Evolutionary conservation across 2,113 vertebrate species (phyloP).

Genomic region (Salvator merianae): DNA sequence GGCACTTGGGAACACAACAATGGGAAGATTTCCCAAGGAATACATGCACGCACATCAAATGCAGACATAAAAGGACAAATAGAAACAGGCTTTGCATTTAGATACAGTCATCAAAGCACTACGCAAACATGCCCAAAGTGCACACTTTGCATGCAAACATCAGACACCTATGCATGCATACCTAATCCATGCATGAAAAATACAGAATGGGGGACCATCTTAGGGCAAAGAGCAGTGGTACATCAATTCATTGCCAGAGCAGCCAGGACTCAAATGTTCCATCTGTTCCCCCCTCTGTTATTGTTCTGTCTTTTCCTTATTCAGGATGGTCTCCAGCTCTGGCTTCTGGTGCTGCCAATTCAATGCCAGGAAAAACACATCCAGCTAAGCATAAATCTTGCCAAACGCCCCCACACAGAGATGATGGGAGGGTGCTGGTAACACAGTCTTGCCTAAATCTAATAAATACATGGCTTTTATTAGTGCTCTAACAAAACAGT

Average conservation of each 20-base stretch:
- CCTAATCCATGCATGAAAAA: not conserved
- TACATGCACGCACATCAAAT: conserved; percentile 9
- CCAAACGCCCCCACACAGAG: conserved; percentile 1
- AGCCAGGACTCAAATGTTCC: conserved; percentile 45
- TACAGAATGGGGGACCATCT: not conserved
- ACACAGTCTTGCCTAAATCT: conserved; percentile 11
- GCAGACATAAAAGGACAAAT: conserved; percentile 22
- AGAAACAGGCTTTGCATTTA: conserved; percentile 27
- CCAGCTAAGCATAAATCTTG: conserved; percentile 20
- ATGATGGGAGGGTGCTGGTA: not conserved
- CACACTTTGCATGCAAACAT: conserved; percentile 23
- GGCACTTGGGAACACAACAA: conserved; percentile 1
- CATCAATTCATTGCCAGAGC: not conserved
- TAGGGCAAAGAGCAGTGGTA: conserved; percentile 10
- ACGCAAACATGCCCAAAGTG: conserved; percentile 18
- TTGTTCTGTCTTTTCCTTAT: conserved; percentile 65
- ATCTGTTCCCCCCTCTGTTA: conserved; percentile 73
- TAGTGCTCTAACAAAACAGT: not conserved
- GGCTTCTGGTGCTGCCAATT: conserved; percentile 32
- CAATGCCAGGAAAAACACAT: conserved; percentile 63
- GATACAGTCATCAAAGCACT: conserved; percentile 19
- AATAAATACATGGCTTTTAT: not conserved
- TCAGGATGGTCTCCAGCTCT: conserved; percentile 68
- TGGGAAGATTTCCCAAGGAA: not conserved
- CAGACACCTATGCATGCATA: not conserved